Percentiles rank a stretch among this genome's conserved stretches.
Evolutionary conservation across 2,888 invertebrate genomes (phyloP).

Genomic region (Trimorus sp.): DNA sequence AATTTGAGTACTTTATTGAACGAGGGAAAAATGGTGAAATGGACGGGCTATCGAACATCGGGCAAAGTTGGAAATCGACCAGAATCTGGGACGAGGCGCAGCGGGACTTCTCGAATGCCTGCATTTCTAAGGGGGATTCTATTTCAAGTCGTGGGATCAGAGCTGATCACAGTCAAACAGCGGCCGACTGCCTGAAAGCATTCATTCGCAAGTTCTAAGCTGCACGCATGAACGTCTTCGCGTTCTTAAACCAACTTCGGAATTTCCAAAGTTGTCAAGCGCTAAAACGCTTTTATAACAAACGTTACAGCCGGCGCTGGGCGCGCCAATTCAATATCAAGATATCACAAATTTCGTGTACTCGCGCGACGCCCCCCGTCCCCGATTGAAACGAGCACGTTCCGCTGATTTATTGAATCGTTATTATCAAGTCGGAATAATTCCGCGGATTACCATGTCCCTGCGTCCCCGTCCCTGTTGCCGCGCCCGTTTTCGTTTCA

Average conservation of each 20-base stretch:
- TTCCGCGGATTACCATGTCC: conserved; percentile 6
- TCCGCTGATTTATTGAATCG: conserved; percentile 31
- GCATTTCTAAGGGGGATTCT: conserved; percentile 57
- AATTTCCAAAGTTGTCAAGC: conserved; percentile 41
- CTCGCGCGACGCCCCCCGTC: conserved; percentile 3
- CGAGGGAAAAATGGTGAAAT: conserved; percentile 48
- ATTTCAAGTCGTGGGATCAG: conserved; percentile 63
- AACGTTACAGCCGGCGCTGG: conserved; percentile 26
- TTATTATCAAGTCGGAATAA: conserved; percentile 27
- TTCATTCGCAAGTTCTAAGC: conserved; percentile 51
- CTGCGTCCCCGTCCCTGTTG: neutral
- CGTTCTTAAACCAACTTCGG: conserved; percentile 26
- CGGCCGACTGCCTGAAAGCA: conserved; percentile 44
- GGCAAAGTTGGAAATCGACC: conserved; percentile 57
- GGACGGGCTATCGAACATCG: conserved; percentile 42
- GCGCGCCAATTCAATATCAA: conserved; percentile 36
- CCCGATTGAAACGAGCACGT: conserved; percentile 21
- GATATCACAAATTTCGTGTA: conserved; percentile 34
- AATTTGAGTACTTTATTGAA: conserved; percentile 54
- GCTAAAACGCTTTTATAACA: conserved; percentile 38
- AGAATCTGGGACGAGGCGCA: conserved; percentile 54
- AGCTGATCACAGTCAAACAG: conserved; percentile 61
- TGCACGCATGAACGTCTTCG: conserved; percentile 52
- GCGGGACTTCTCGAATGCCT: conserved; percentile 57
- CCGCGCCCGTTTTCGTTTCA: no score